Conservation (phyloP, 2,113 vertebrate species). For the Hemibagrus wyckioides region DNA sequence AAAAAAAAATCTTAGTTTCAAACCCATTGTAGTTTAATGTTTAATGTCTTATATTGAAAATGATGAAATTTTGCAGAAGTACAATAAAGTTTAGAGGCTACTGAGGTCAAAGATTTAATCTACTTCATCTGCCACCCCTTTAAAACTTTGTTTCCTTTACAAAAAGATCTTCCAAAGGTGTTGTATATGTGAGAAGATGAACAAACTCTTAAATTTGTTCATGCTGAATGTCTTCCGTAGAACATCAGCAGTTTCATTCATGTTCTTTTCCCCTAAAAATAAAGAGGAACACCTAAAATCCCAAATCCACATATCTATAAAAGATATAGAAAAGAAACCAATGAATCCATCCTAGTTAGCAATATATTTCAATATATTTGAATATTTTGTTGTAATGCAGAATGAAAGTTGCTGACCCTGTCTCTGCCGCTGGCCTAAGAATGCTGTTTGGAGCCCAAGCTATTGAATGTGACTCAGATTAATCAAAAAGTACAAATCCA, state of each 20-base stretch:
- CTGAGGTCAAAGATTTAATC: not conserved
- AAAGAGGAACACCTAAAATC: not conserved
- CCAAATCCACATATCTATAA: not conserved
- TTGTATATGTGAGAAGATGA: not conserved
- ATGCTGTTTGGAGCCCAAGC: conserved; percentile 7
- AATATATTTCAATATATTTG: not conserved
- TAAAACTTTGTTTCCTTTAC: too few relatives aligned
- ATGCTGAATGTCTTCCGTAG: not conserved
- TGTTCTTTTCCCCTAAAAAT: not conserved
- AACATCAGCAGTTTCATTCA: not conserved
- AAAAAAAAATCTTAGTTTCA: not conserved
- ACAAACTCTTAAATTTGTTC: not conserved
- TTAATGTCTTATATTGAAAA: not conserved
- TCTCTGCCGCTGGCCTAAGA: conserved; percentile 15
- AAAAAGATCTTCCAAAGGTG: not conserved
- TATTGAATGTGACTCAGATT: conserved; percentile 16
- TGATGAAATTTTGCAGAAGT: not conserved
- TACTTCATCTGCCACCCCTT: not conserved
- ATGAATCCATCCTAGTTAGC: not conserved
- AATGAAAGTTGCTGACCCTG: conserved; percentile 23
- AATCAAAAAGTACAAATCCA: conserved; percentile 19
- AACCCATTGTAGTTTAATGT: not conserved
- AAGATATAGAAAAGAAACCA: conserved; percentile 15
- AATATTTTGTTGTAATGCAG: conserved; percentile 30
- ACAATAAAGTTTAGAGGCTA: not conserved